Base-by-base conservation (phyloP, 2,888 invertebrate species). In the Stenoptilia bipunctidactyla region DNA sequence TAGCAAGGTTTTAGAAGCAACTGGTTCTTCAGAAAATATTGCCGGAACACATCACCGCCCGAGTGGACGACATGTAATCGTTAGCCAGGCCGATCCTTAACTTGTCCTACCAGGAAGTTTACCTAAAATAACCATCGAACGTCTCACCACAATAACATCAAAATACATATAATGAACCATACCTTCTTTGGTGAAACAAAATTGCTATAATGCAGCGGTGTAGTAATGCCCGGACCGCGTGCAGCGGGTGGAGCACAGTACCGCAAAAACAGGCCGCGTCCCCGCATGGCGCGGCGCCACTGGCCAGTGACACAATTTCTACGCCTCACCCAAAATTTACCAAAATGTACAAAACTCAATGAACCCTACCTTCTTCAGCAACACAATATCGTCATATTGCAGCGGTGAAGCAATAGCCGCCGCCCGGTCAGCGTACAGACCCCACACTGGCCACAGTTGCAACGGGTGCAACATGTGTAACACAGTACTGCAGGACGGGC, bases 341-440 rank as follows among this genome's bases (percentile, higher is more conserved):
- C n/a, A n/a, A n/a, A n/a, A n/a, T n/a, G n/a, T n/a, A n/a, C n/a
- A n/a, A n/a, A n/a, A n/a, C n/a, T n/a, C n/a, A n/a, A n/a, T n/a
- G n/a, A n/a, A n/a, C n/a, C n/a, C n/a, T n/a, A 89, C 90, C 84
- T 90, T 90, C 52, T 85, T 87, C 1, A 90, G 88, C 33, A 89
- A 92, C 14, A 93, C 91, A 42, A 92, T 83, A 39, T 91, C 90
- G 15, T 90, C 89, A 68, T 93, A 93, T 61, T 93, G 92, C 44
- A 93, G 69, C 0, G 93, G 93, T 0, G 92, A 89, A 0, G 92
- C 89, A 39, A 93, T 93, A 34, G 93, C 92, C 45, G 92, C 92
- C 47, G 92, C 93, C 45, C 92, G 83, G 69, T 92, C 92, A 42
- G 90, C 91, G 58, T 92, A 92, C 45, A 93, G 82, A 2, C 92